Conservation (phyloP, 2,113 vertebrate species). For the Xiphorhynchus elegans region DNA sequence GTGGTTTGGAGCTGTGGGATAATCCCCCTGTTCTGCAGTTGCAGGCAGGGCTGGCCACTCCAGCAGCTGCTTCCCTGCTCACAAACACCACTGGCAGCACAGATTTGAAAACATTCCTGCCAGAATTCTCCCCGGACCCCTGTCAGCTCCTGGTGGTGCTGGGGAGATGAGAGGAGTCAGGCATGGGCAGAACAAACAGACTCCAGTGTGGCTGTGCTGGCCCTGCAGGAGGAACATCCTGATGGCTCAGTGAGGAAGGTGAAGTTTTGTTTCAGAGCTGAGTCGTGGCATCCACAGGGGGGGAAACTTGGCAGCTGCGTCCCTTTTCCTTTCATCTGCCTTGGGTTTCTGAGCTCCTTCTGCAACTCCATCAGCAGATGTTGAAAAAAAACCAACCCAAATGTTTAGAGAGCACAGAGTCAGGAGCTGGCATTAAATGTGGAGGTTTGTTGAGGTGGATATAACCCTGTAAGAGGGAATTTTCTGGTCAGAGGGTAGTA, state of each 20-base stretch:
- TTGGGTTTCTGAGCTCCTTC: not conserved
- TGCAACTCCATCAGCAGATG: constrained; percentile 12
- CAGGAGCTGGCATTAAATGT: not conserved
- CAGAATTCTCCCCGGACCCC: not conserved
- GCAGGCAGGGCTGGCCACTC: not conserved
- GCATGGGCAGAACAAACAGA: not conserved
- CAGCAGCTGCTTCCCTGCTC: not conserved
- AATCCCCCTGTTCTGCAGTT: no score
- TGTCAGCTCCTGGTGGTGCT: not conserved
- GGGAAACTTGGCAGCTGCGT: not conserved
- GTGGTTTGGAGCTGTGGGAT: fast-evolving
- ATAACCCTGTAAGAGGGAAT: fast-evolving
- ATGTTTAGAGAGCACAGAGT: not conserved
- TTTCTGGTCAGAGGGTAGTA: fast-evolving
- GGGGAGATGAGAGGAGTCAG: not conserved
- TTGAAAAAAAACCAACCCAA: not conserved
- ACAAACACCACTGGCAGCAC: not conserved
- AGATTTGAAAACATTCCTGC: not conserved
- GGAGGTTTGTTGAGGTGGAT: not conserved
- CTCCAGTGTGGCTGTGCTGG: not conserved
- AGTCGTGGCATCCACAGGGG: not conserved
- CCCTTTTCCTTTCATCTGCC: constrained; percentile 3
- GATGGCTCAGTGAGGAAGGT: not conserved
- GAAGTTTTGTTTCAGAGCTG: not conserved
- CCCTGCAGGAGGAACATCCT: not conserved